A percentile compares a stretch with the other conserved stretches of the same genome.
phyloP scores from a whole-genome alignment of 2,113 vertebrate species.

The Pseudolaguvia tuberculata region DNA sequence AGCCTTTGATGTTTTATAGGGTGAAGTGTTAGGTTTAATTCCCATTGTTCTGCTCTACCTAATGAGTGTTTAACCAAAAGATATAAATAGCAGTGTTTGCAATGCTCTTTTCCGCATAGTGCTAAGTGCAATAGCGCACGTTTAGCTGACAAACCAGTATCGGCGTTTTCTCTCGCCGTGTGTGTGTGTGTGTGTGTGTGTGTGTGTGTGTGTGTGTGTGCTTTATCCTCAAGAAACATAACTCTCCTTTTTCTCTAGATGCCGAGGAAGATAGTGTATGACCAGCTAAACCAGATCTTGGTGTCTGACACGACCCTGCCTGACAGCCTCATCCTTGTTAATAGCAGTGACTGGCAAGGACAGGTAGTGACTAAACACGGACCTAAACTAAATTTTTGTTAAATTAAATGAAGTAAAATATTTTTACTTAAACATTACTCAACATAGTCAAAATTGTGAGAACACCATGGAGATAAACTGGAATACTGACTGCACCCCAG shows the following conservation, averaged over 20 bases:
- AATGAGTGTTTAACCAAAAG: not conserved
- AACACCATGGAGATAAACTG: no score
- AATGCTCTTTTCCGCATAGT: not conserved
- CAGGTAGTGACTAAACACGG: constrained; percentile 59
- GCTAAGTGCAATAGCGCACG: not conserved
- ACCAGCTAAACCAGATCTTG: constrained; percentile 76
- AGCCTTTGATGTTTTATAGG: constrained; percentile 20
- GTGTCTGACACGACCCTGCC: constrained; percentile 70
- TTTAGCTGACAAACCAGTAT: not conserved
- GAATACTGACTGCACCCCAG: no score
- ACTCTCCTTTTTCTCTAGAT: constrained; percentile 55
- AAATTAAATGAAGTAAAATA: not conserved
- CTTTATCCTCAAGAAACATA: not conserved
- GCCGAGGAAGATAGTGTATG: constrained; percentile 71
- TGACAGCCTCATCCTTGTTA: constrained; percentile 72
- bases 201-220: no score
- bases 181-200: no score
- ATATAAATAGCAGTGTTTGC: constrained; percentile 23
- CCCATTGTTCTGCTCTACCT: not conserved
- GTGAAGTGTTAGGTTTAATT: constrained; percentile 12
- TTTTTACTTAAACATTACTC: not conserved
- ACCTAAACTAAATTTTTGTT: no score
- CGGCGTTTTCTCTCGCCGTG: not conserved
- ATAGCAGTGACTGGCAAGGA: constrained; percentile 73
- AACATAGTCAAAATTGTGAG: no score